These are phyloP conservation scores for Rhorus exstirpatorius DNA, from an alignment of 2,888 invertebrate species.

Conservation along the genomic window DNA sequence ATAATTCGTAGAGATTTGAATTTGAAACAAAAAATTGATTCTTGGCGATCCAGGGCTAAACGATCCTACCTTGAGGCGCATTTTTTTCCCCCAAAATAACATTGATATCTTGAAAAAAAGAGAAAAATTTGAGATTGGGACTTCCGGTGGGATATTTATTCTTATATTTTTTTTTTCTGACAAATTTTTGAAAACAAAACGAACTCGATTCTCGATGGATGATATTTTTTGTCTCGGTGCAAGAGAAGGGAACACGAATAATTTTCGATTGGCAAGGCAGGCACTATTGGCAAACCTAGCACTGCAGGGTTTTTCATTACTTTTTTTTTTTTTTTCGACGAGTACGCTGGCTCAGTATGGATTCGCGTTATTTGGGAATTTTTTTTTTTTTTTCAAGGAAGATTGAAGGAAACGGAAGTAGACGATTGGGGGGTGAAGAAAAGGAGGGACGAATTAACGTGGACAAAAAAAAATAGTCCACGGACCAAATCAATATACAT, in stretches of 20 bases:
- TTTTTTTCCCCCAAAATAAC: too few species aligned
- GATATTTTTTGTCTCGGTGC: not conserved
- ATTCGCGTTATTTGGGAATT: constrained; percentile 48
- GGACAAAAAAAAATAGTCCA: constrained; percentile 3
- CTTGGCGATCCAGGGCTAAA: too few species aligned
- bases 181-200: not conserved
- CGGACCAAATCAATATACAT: not conserved
- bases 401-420: constrained; percentile 7
- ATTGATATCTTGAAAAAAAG: too few species aligned
- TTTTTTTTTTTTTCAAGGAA: too few species aligned
- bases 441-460: constrained; percentile 2
- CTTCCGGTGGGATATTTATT: too few species aligned
- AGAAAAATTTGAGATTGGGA: too few species aligned
- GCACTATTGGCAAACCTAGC: too few species aligned
- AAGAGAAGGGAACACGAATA: constrained; percentile 22
- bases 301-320: constrained; percentile 47
- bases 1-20: too few species aligned
- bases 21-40: too few species aligned
- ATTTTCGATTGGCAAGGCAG: too few species aligned
- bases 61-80: too few species aligned
- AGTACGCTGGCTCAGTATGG: constrained; percentile 77
- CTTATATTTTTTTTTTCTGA: not conserved
- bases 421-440: constrained; percentile 3
- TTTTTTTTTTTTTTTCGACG: constrained; percentile 65
- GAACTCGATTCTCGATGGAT: not conserved